These are phyloP conservation scores for Papilio demoleus DNA, from an alignment of 2,888 invertebrate species.

Conservation along the genomic window DNA sequence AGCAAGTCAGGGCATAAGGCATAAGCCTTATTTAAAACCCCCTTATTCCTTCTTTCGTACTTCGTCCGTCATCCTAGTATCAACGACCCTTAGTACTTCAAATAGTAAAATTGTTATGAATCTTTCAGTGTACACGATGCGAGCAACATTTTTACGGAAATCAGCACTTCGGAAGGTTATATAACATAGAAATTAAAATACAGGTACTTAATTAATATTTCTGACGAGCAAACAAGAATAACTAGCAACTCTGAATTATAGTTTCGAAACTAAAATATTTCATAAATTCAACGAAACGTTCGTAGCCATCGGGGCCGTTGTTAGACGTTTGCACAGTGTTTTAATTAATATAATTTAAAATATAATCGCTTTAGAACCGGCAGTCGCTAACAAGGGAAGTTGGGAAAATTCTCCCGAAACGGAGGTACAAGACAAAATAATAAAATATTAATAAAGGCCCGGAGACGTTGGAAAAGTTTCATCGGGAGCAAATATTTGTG, in stretches of 20 bases:
- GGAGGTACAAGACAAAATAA: conserved; percentile 82
- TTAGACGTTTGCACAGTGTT: conserved; percentile 77
- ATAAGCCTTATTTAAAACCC: too few species aligned
- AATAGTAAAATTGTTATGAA: too few species aligned
- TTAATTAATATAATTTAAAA: conserved; percentile 84
- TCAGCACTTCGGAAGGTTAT: not conserved
- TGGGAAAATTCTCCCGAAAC: conserved; percentile 69
- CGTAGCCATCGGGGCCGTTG: conserved; percentile 52
- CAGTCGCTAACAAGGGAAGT: conserved; percentile 80
- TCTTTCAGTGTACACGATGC: not conserved
- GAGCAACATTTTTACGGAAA: not conserved
- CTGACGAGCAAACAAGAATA: conserved; percentile 6
- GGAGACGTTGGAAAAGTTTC: conserved; percentile 80
- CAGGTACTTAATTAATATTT: conserved; percentile 17
- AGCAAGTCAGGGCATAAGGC: too few species aligned
- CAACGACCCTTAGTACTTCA: too few species aligned
- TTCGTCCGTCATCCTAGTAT: too few species aligned
- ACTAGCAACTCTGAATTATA: conserved; percentile 16
- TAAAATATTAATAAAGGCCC: conserved; percentile 83
- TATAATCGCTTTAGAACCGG: conserved; percentile 81
- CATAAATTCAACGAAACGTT: conserved; percentile 59
- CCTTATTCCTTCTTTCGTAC: too few species aligned
- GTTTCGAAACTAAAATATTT: conserved; percentile 47
- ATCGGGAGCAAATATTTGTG: conserved; percentile 79
- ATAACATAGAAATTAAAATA: not conserved